Evolutionary conservation across 2,888 invertebrate species (phyloP), one percentile per base, ranked within the genome.

Genomic region (Cosmia trapezina): DNA sequence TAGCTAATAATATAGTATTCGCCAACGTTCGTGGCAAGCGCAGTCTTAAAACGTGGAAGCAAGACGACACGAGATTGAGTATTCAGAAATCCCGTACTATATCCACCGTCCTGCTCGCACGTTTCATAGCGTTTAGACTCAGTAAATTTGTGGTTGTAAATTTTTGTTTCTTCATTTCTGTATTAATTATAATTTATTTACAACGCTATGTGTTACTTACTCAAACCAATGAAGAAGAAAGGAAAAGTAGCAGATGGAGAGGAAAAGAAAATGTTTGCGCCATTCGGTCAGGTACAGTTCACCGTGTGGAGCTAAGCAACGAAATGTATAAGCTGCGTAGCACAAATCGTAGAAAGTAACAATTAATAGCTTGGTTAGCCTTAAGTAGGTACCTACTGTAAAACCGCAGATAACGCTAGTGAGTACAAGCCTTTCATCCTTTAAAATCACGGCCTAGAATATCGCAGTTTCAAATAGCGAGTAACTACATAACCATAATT

Each of bases 161-260:
- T 43, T 61, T 70, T 71, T 22, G 49, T 75, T 81, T 33, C 67
- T 74, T 78, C 66, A 71, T 70, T 61, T 84, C 72, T 76, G 57
- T 70, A 41, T 65, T 63, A 43, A 66, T 76, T 73, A 66, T 81
- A 49, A 57, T 84, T 74, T 83, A 78, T 83, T 84, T 85, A 68
- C 73, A 73, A 79, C 60, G 67, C 71, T 56, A 61, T 78, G 28
- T 86, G 71, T 89, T 81, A 76, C 81, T 89, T 88, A 88, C 85
- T 87, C 84, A 83, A 86, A 88, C 86, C 83, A 83, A 81, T 88
- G 85, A 87, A 89, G 93, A 97, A 96, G 97, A 89, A 97, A 97
- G 97, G 98, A 98, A 94, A 98, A 98, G 97, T 98, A 83, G 88
- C 94, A 70, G 98, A 98, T 89, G 98, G 97, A 86, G 97, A 98